Evolutionary conservation across 2,113 vertebrate genomes (phyloP), one percentile per base, ranked within the genome.

Genomic region (Sterrhoptilus dennistouni): DNA sequence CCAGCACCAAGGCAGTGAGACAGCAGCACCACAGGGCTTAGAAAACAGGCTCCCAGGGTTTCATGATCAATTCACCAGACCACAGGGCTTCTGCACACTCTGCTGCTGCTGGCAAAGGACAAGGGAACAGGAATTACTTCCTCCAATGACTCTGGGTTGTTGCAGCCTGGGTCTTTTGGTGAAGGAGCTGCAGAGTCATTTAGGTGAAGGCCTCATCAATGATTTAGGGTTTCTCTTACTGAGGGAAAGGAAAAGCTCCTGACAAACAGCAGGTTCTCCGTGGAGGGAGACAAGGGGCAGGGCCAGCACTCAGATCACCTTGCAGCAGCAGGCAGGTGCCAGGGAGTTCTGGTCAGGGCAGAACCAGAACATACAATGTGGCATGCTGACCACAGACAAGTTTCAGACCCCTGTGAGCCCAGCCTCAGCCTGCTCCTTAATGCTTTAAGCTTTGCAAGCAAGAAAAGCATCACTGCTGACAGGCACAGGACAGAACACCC

Each of bases 381-480:
- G 7, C 31, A 38, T 35, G 54, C 59, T 83, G 50, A 65, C 29
- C 86, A 61, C 29, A 45, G 36, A 9, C 45, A 61, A 6, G 22
- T n/a, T 69, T 17, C 57, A 65, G 53, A 45, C 2, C 50, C 6
- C n/a, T 76, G 8, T 27, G 35, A 52, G 28, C 40, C 47, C 81
- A 68, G 50, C 44, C 28, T n/a, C 21, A 74, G 6, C 54, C 29
- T 42, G 8, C 12, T 71, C 40, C 56, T 28, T 49, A 56, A 22
- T 1, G 11, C 36, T 38, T 57, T 47, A 10, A 95, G 25, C 35
- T 72, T 59, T 20, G 16, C 0, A 0, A 72, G 57, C 0, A 5
- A 52, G 44, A 40, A 19, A 70, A 86, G 40, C 59, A 36, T n/a
- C 3, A 1, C 35, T 76, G 69, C 47, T 0, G 1, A 49, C 69